Percentiles rank a stretch among this genome's conserved stretches.
These are phyloP conservation scores for Dinocampus coccinellae DNA, from an alignment of 2,888 invertebrate genomes.

Conservation along the genomic window DNA sequence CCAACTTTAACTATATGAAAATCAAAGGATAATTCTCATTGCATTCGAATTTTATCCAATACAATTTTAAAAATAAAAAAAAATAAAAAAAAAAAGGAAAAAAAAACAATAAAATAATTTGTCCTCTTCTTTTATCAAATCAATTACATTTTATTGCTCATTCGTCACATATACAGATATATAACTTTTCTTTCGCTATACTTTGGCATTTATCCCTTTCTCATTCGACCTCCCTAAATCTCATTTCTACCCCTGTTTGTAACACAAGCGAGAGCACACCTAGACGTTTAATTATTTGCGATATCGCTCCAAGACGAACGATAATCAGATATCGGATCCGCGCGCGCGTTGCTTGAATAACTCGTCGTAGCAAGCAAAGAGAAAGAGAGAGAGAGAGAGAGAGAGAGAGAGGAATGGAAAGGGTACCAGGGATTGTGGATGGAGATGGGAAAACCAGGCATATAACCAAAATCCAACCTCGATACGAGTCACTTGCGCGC, in stretches of 20 bases:
- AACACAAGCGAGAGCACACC: constrained; percentile 27
- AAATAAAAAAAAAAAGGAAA: neutral
- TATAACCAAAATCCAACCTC: constrained; percentile 8
- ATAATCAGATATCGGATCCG: constrained; percentile 65
- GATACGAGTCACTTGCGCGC: constrained; percentile 15
- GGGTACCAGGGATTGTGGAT: neutral
- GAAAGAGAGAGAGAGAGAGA: neutral
- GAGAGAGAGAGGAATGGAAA: neutral
- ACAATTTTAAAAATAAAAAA: neutral
- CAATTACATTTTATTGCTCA: constrained; percentile 7
- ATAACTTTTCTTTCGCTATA: neutral
- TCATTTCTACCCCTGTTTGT: neutral
- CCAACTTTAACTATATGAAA: neutral
- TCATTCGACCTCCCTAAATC: constrained; percentile 21
- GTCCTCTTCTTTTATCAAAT: neutral
- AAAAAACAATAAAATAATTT: too few species aligned
- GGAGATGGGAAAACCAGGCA: neutral
- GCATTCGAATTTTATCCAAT: neutral
- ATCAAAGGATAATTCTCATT: neutral
- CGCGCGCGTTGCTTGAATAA: constrained; percentile 59
- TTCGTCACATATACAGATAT: neutral
- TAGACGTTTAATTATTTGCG: constrained; percentile 63
- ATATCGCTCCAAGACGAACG: constrained; percentile 62
- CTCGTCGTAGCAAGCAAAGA: constrained; percentile 31
- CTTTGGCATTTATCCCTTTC: neutral